Base-by-base conservation (phyloP, 2,113 vertebrate species). In the Hipposideros armiger region DNA sequence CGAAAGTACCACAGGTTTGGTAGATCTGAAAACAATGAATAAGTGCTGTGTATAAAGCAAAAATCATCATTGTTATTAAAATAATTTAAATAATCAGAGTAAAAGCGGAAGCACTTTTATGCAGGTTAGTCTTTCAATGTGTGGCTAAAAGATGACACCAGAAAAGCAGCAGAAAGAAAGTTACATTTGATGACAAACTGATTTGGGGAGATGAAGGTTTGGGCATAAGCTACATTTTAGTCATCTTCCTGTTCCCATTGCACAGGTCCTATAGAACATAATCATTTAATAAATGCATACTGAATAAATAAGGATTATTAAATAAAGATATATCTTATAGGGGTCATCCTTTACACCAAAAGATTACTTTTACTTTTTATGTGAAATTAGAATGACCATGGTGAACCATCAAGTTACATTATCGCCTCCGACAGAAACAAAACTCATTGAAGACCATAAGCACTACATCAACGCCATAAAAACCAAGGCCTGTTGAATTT, bases 401-500 rank as follows among this genome's bases (percentile, higher is more conserved):
- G 62, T 87, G n/a, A 56, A 30, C 45, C 64, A 95, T 78, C 72
- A 90, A 82, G 45, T 67, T 77, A 93, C 72, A 92, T 73, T 67
- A 90, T 82, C 56, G 67, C 62, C 54, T 84, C 70, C 11, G 28
- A 93, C 93, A 74, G 11, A 97, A 96, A 94, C 76, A 91, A 94
- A 95, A 74, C 58, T 69, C 80, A 93, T 19, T 80, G 73, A 91
- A 74, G 82, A 83, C 78, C 74, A 32, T 56, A 90, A 82, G 54
- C 17, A 77, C 69, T 70, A 52, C 3, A 14, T 74, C 86, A 92
- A 85, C 91, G 82, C 58, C 54, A 90, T 64, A 64, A 92, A 94
- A 95, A 80, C 26, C 47, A 67, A 95, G 77, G 88, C 22, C 93
- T 80, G 62, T 1, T 90, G 87, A 85, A 66, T 67, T 76, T 94